Evolutionary conservation across 2,888 invertebrate genomes (phyloP).

Genomic region (Diarsia rubi): DNA sequence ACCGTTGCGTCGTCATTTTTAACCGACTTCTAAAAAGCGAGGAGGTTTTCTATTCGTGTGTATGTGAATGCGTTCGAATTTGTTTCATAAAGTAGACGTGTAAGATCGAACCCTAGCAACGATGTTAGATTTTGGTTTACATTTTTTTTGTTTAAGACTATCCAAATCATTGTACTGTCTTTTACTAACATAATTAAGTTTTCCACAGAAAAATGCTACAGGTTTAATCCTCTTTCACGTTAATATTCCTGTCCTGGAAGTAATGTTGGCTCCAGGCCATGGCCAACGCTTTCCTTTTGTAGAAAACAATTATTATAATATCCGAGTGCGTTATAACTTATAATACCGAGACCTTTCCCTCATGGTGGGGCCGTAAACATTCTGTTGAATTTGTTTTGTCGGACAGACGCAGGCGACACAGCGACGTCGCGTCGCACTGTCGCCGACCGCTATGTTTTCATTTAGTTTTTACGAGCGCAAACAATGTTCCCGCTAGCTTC

Average conservation of each 20-base stretch:
- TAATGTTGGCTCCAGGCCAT: not conserved
- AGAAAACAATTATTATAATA: constrained; percentile 36
- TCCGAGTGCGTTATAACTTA: constrained; percentile 47
- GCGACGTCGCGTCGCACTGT: constrained; percentile 67
- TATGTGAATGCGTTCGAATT: not conserved
- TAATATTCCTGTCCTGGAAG: not conserved
- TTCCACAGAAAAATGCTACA: not conserved
- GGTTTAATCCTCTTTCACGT: not conserved
- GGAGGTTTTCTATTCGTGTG: no score
- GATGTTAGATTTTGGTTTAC: not conserved
- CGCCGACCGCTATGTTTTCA: constrained; percentile 74
- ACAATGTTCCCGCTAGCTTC: constrained; percentile 71
- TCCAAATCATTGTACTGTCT: not conserved
- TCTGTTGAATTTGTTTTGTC: constrained; percentile 73
- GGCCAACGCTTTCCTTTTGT: not conserved
- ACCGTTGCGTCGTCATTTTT: not conserved
- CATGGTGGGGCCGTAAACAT: constrained; percentile 59
- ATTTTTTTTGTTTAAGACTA: not conserved
- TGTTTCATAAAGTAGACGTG: not conserved
- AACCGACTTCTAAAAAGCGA: no score
- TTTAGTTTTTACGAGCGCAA: constrained; percentile 81
- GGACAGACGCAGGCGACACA: constrained; percentile 65
- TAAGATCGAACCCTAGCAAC: not conserved
- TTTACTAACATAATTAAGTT: not conserved
- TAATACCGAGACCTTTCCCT: constrained; percentile 41